Base-by-base conservation (phyloP, 2,113 vertebrate species). In the Pao palembangensis region DNA sequence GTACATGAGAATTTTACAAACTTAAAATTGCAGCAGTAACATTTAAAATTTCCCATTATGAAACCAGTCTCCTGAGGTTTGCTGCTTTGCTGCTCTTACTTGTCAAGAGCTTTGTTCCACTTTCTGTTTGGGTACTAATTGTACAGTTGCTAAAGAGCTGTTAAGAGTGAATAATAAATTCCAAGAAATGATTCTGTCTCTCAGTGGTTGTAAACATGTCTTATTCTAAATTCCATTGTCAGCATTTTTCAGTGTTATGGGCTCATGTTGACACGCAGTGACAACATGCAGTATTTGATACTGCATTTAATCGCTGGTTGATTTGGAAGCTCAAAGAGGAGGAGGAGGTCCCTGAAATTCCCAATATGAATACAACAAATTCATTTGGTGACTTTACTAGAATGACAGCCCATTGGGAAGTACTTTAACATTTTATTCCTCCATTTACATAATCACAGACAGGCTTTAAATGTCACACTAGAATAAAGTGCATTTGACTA, bases 1-100 rank as follows among this genome's bases (percentile, higher is more conserved):
- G 94, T 98, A 95, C 93, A 96, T 92, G 90, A 89, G 90, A 94
- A 78, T 93, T 95, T 49, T 95, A 93, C 91, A 91, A 88, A 92
- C 49, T 88, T 88, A 89, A 89, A 94, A 88, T 92, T 93, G 93
- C 94, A 94, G 91, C 92, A 91, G 91, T 88, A 92, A 92, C 86
- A 85, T 96, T 92, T 92, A 89, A 93, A 93, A 88, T 68, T 51
- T 76, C 67, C 83, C 93, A 90, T 54, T 93, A 89, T 93, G 93
- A 93, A 93, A 91, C 76, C 78, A 57, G 92, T 92, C 93, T 94
- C 93, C 78, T 87, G 79, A 92, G 93, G 92, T 72, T 84, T 94
- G 94, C 94, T 97, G 94, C 95, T 96, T 94, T 75, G 86, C 92
- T 93, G 93, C 93, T 96, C 94, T 93, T 92, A 82, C 82, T 91